These are phyloP conservation scores for Clistopyga incitator DNA, from an alignment of 2,888 invertebrate genomes.

Conservation along the genomic window DNA sequence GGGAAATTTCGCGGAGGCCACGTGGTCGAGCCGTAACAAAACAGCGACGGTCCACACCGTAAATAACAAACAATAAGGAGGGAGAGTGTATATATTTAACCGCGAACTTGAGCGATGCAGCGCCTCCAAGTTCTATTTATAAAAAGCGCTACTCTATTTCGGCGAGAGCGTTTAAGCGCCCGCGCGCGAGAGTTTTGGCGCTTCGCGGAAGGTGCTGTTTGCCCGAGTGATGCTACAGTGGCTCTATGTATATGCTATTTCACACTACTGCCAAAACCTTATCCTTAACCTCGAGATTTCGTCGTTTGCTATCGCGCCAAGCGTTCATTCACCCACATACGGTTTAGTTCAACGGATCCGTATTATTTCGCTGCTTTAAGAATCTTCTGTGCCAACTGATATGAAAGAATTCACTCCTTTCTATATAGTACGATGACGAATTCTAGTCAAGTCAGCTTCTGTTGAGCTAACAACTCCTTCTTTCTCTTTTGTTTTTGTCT, in stretches of 20 bases:
- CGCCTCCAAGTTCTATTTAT: constrained; percentile 67
- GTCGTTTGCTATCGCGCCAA: constrained; percentile 40
- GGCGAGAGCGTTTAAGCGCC: constrained; percentile 13
- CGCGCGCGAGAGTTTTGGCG: constrained; percentile 55
- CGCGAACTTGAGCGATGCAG: constrained; percentile 69
- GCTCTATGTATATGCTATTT: constrained; percentile 13
- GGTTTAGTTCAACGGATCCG: neutral
- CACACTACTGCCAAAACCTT: constrained; percentile 57
- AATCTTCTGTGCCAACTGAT: neutral
- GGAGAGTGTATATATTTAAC: constrained; percentile 67
- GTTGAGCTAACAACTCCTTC: neutral
- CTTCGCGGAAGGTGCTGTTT: constrained; percentile 50
- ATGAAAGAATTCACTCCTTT: constrained; percentile 17
- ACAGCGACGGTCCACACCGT: constrained; percentile 55
- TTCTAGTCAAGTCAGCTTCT: constrained; percentile 17
- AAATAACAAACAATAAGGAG: constrained; percentile 70
- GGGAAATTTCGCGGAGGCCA: constrained; percentile 24
- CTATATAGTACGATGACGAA: constrained; percentile 9
- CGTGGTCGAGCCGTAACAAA: constrained; percentile 64
- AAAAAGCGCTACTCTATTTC: constrained; percentile 70
- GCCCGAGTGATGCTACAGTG: neutral
- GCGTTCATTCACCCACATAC: constrained; percentile 45
- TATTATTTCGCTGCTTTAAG: constrained; percentile 12
- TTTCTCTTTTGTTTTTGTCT: too few species aligned
- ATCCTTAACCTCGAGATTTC: constrained; percentile 65